phyloP scores from a whole-genome alignment of 2,797 vertebrate species.

The Falco naumanni region DNA sequence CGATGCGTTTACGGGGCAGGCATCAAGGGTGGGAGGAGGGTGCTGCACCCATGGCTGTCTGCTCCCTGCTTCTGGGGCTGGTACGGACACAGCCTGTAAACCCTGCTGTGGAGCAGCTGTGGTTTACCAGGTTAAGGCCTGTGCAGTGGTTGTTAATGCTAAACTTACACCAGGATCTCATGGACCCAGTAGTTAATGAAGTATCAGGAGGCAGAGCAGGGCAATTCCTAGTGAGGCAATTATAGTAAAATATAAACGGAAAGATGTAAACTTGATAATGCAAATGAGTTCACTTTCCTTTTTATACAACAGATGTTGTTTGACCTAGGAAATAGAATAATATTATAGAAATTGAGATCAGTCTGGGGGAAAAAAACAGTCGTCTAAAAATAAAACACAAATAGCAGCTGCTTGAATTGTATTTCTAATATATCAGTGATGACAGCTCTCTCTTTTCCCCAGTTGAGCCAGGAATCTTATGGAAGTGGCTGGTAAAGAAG shows the following conservation, averaged over 20 bases:
- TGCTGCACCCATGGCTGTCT: not conserved
- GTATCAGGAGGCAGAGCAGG: conserved; percentile 32
- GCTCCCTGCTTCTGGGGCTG: not conserved
- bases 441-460: conserved; percentile 47
- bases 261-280: conserved; percentile 60
- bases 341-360: conserved; percentile 69
- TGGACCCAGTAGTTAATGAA: not conserved
- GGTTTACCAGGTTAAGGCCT: not conserved
- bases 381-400: conserved; percentile 69
- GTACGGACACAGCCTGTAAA: not conserved
- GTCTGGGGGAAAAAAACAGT: conserved; percentile 61
- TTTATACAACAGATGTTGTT: conserved; percentile 73
- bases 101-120: not conserved
- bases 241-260: conserved; percentile 38
- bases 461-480: conserved; percentile 36
- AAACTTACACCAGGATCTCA: conserved; percentile 9
- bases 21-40: not conserved
- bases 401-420: conserved; percentile 74
- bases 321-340: conserved; percentile 73
- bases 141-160: not conserved
- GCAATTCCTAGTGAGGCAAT: conserved; percentile 3
- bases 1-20: not conserved
- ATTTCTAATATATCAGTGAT: conserved; percentile 61
- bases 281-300: conserved; percentile 67
- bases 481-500: conserved; percentile 31